A percentile compares a stretch with the other conserved stretches of the same genome.
Conservation (phyloP, 2,113 vertebrate species). For the Pipra filicauda region DNA sequence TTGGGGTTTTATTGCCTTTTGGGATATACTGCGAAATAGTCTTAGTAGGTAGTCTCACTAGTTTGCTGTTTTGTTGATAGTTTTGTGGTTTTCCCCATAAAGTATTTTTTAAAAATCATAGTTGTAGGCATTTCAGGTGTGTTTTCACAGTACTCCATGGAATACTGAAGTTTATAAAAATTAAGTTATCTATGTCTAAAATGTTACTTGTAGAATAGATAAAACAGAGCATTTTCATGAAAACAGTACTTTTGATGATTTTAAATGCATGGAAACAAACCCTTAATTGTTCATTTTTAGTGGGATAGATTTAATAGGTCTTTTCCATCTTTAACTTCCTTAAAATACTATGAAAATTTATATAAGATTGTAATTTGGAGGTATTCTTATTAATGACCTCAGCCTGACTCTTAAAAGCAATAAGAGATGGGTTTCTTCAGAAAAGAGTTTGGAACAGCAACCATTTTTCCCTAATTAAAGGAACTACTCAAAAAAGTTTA, state of each 20-base stretch:
- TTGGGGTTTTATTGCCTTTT: not conserved
- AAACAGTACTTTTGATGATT: not conserved
- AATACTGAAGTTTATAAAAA: not conserved
- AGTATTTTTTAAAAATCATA: not conserved
- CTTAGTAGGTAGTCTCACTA: not conserved
- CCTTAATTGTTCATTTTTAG: not conserved
- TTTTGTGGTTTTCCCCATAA: not conserved
- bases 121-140: not conserved
- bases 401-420: not conserved
- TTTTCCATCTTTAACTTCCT: slow-evolving; percentile 63
- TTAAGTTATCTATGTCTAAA: not conserved
- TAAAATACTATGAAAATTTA: not conserved
- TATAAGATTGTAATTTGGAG: not conserved
- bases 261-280: not conserved
- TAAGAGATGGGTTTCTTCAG: not conserved
- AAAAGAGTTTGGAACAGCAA: not conserved
- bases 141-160: not conserved
- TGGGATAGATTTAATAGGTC: slow-evolving; percentile 60
- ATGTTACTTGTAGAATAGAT: not conserved
- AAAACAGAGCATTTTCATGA: not conserved
- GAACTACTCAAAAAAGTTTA: not conserved
- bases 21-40: not conserved
- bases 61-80: not conserved
- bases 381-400: not conserved
- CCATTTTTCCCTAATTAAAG: not conserved